These are phyloP conservation scores for Sitophilus oryzae DNA, from an alignment of 1,140 invertebrate species.

Conservation along the genomic window DNA sequence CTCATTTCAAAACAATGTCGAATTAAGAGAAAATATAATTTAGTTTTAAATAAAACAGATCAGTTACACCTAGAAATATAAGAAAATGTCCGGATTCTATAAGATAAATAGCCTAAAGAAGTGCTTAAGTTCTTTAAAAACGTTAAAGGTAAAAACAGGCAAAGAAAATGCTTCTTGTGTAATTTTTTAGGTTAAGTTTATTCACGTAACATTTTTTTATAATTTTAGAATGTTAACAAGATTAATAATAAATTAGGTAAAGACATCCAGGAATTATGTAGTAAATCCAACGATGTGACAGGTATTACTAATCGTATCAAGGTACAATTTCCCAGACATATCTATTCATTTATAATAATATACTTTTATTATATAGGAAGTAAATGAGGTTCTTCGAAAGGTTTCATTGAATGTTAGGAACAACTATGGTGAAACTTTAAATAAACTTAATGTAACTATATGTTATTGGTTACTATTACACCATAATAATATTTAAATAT, in stretches of 20 bases:
- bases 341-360: no score
- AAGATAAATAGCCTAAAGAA: slow-evolving; percentile 11
- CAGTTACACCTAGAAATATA: no score
- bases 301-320: slow-evolving; percentile 5
- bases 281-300: not conserved
- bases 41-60: no score
- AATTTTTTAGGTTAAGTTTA: slow-evolving; percentile 9
- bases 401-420: not conserved
- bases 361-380: slow-evolving; percentile 5
- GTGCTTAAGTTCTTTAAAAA: slow-evolving; percentile 12
- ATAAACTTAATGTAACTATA: slow-evolving; percentile 1
- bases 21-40: no score
- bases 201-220: slow-evolving; percentile 5
- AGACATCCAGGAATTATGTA: slow-evolving; percentile 7
- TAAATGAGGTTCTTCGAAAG: slow-evolving; percentile 11
- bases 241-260: slow-evolving; percentile 11
- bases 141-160: slow-evolving; percentile 7
- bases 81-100: slow-evolving; percentile 16
- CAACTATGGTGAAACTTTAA: not conserved
- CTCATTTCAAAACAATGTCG: no score
- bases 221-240: slow-evolving; percentile 14
- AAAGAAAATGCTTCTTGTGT: not conserved
- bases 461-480: not conserved
- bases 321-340: no score
- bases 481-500: not conserved